Evolutionary conservation across 2,888 invertebrate genomes (phyloP), one percentile per base, ranked within the genome.

Genomic region (Agrotis ipsilon): DNA sequence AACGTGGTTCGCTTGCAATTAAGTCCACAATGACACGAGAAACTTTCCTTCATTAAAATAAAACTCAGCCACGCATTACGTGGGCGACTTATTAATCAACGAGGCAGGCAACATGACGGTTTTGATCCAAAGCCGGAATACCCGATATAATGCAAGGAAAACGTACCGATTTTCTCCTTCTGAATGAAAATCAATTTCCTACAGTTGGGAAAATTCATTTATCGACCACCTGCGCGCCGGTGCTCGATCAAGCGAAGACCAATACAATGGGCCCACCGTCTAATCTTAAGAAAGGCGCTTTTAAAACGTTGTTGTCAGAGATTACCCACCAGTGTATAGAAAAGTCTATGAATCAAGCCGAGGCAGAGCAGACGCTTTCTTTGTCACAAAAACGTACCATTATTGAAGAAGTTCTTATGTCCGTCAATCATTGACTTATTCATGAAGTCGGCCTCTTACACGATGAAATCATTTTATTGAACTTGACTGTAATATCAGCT

Each of bases 111-210:
- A 72, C 75, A 74, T 75, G 71, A 67, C 69, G 73, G 80, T 77
- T 82, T 73, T 72, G 80, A 79, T 75, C 63, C 54, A 68, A 81
- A 75, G 78, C 78, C 85, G 70, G 79, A 85, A 83, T 81, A 68
- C 75, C 80, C 74, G 72, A 80, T 72, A 86, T 85, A 88, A 88
- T 84, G 71, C 80, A 85, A 85, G 71, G 83, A 87, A 88, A 90
- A 87, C 85, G 87, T 79, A 75, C 76, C 82, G 81, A 87, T 89
- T 88, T 89, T 88, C 88, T 87, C 80, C 66, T 82, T 81, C 80
- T 89, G 88, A 92, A 91, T 89, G 89, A 88, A 92, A 93, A 93
- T 91, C 90, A 92, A 93, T 92, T 92, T 90, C 87, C 86, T 85
- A 86, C 85, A 85, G 87, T 88, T 87, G 87, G 85, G 87, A 91